Evolutionary conservation across 35 echinoderm and acorn worm genomes (phyloP), one percentile per base, ranked within the genome.

Genomic region (Patiria miniata): DNA sequence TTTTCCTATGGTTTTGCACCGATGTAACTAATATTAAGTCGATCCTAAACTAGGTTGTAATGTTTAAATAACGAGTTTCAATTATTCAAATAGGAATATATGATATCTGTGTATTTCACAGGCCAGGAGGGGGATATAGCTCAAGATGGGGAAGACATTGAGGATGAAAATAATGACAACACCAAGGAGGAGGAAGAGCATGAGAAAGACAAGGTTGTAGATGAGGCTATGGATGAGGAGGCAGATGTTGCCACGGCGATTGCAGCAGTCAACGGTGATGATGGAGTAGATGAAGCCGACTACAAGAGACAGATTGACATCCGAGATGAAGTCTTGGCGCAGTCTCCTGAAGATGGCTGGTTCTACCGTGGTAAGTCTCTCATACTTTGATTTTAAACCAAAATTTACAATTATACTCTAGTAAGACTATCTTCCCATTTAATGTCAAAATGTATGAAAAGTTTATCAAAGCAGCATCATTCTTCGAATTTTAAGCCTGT

Each of bases 321-420:
- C 26, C 85, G 89, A 81, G 95, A 98, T 60, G 95, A 98, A 54
- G 95, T 94, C 33, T 73, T 98, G 10, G 95, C 92, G 0, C 81
- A 86, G 39, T 94, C 89, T 59, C 65, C 86, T 51, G 92, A 91
- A 16, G 85, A 94, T 83, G 95, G 92, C 12, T 98, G 95, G 95
- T 94, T 89, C 77, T 91, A 94, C 29, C 88, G 92, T 91, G 95
- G 95, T 98, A 77, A 68, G 82, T 51, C 42, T 47, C 42, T 47
- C 42, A 47, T 4, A 12, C 12, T 47, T 47, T 12, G 12, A 47
- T 12, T 12, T 47, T 6, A 47, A 47, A 47, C n/a, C n/a, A n/a
- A n/a, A n/a, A n/a, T n/a, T n/a, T n/a, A n/a, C n/a, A n/a, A n/a
- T n/a, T n/a, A n/a, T n/a, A n/a, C n/a, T n/a, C n/a, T n/a, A n/a